phyloP scores from a whole-genome alignment of 2,797 vertebrate species.

The Falco biarmicus region DNA sequence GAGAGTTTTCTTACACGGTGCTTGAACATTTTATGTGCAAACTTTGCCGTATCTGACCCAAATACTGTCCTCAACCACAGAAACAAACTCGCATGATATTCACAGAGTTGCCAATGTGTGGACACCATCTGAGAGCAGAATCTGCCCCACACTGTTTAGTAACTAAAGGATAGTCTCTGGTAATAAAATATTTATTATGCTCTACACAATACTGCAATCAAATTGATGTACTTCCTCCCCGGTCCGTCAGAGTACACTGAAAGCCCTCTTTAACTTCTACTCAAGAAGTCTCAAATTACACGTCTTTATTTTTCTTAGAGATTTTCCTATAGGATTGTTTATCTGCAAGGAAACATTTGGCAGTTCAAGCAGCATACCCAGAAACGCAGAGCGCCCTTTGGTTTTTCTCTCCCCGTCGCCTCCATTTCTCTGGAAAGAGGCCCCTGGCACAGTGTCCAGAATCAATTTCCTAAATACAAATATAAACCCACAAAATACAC shows the following conservation, averaged over 20 bases:
- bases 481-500: background rate
- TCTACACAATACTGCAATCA: background rate
- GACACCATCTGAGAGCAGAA: background rate
- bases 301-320: background rate
- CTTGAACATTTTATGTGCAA: background rate
- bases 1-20: rapidly evolving
- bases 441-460: background rate
- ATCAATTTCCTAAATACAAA: background rate
- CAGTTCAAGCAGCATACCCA: background rate
- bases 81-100: rapidly evolving
- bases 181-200: constrained; percentile 23
- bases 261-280: constrained; percentile 32
- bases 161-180: background rate
- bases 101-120: rapidly evolving
- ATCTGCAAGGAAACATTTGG: background rate
- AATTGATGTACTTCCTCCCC: background rate
- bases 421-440: background rate
- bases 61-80: rapidly evolving
- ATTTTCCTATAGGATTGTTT: background rate
- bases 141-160: rapidly evolving
- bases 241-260: constrained; percentile 16
- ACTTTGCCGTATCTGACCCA: background rate
- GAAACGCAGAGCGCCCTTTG: background rate
- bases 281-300: constrained; percentile 8
- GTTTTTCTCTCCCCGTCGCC: background rate